Evolutionary conservation across 23 tunicate species (phyloP).

Genomic region (Trididemnum nubilum): DNA sequence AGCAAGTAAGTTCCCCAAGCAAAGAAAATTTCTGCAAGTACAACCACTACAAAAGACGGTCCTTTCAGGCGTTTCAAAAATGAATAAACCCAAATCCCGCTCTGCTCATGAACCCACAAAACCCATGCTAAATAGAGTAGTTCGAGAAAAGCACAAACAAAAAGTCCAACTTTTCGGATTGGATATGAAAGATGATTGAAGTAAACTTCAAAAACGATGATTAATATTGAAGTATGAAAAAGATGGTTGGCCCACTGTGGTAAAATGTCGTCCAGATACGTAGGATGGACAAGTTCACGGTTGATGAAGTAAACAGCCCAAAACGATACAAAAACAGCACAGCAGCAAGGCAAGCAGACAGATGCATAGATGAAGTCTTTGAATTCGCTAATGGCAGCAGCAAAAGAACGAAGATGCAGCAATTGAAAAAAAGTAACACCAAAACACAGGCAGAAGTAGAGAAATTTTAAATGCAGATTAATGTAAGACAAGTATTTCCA

Average conservation of each 20-base stretch:
- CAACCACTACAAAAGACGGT: neutral
- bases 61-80: constrained; percentile 12
- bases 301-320: too few species aligned
- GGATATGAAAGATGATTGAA: too few species aligned
- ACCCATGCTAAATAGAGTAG: neutral
- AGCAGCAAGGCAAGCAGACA: too few species aligned
- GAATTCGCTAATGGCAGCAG: too few species aligned
- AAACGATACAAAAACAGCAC: too few species aligned
- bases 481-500: neutral
- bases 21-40: constrained; percentile 14
- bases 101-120: constrained; percentile 5
- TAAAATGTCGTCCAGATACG: too few species aligned
- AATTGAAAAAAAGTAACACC: neutral
- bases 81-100: constrained; percentile 26
- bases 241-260: too few species aligned
- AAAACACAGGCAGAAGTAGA: neutral
- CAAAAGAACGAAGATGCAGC: neutral
- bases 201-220: too few species aligned
- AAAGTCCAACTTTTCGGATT: constrained; percentile 5
- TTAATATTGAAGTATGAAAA: too few species aligned
- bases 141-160: neutral
- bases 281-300: too few species aligned
- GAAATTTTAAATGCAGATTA: neutral
- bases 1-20: constrained; percentile 13
- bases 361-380: too few species aligned